Evolutionary conservation across 2,888 invertebrate species (phyloP).

Genomic region (Eucriotettix oculatus): DNA sequence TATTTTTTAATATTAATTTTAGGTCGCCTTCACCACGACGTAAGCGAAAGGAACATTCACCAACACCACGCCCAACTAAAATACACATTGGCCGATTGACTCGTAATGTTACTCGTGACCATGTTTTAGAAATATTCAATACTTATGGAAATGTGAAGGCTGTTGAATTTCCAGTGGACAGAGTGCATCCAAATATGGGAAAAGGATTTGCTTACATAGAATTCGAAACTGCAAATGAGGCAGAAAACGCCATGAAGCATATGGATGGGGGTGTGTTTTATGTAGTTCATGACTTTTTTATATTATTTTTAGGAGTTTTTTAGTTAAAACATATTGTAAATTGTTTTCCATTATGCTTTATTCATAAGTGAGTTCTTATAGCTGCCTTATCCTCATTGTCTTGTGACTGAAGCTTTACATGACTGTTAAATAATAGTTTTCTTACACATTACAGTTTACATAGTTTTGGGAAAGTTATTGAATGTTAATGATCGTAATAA

Average conservation of each 20-base stretch:
- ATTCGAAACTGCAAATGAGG: slow-evolving; percentile 83
- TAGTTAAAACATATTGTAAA: no score
- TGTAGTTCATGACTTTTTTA: background rate
- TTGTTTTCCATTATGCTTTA: no score
- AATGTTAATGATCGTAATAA: no score
- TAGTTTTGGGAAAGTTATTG: no score
- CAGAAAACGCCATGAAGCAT: slow-evolving; percentile 96
- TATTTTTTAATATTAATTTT: background rate
- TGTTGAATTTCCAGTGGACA: slow-evolving; percentile 80
- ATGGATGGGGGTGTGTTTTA: slow-evolving; percentile 83
- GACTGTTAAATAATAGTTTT: no score
- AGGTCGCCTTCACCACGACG: slow-evolving; percentile 42
- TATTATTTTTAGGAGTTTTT: no score
- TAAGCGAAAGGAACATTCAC: slow-evolving; percentile 64
- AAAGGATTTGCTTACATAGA: slow-evolving; percentile 92
- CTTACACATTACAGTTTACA: no score
- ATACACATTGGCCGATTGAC: slow-evolving; percentile 89
- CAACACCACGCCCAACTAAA: slow-evolving; percentile 78
- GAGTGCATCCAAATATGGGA: slow-evolving; percentile 74
- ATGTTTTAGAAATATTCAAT: slow-evolving; percentile 81
- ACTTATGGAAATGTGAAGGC: slow-evolving; percentile 71
- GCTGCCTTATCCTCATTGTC: no score
- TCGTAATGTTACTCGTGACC: slow-evolving; percentile 81
- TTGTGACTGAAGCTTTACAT: no score
- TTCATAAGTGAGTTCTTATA: no score